These are phyloP conservation scores for Julus scanicus DNA, from an alignment of 2,888 invertebrate species.

Conservation along the genomic window DNA sequence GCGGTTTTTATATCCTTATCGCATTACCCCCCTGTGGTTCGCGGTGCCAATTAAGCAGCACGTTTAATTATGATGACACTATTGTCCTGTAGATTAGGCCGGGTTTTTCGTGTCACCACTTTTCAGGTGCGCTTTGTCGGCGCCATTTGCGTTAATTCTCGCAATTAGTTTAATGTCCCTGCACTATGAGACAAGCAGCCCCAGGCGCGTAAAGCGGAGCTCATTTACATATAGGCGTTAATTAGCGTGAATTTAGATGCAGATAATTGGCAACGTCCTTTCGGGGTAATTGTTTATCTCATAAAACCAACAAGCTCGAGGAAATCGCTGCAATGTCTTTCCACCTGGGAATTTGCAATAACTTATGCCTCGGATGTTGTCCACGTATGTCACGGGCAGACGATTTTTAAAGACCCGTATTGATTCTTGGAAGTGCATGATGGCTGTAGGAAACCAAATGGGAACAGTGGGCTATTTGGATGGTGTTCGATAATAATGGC, in stretches of 20 bases:
- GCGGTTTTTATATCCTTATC: neutral
- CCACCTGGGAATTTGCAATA: neutral
- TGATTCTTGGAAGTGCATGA: no score
- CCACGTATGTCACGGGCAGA: no score
- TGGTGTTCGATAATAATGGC: no score
- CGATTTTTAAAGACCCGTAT: no score
- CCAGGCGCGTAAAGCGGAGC: neutral
- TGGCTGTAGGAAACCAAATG: no score
- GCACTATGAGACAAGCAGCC: slow-evolving; percentile 4
- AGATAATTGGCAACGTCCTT: slow-evolving; percentile 20
- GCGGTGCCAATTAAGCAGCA: slow-evolving; percentile 16
- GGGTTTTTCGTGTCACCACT: neutral
- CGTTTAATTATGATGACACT: slow-evolving; percentile 5
- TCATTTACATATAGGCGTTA: neutral
- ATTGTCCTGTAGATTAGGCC: neutral
- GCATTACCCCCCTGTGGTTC: slow-evolving; percentile 19
- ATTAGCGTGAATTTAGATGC: neutral
- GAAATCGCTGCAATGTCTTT: neutral
- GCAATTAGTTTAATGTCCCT: neutral
- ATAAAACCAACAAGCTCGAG: neutral
- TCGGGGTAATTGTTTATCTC: neutral
- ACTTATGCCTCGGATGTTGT: neutral
- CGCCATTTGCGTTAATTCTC: neutral
- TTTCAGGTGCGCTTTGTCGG: neutral
- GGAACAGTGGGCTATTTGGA: no score